Evolutionary conservation across 1,140 invertebrate species (phyloP).

Genomic region (Kradibia gibbosae): DNA sequence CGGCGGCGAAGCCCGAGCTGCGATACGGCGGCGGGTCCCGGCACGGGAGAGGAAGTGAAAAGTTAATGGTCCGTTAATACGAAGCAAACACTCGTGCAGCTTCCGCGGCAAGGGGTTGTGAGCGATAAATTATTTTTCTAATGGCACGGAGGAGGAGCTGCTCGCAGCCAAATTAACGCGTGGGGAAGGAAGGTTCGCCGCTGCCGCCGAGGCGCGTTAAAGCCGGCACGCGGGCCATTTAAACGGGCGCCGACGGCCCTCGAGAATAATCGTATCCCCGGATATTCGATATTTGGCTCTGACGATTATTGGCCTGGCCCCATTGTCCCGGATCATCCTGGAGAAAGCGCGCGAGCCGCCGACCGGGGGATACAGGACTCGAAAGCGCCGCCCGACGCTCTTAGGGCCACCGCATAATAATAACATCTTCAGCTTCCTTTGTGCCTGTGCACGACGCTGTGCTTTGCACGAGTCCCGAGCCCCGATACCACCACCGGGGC

Average conservation of each 20-base stretch:
- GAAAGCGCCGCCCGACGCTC: neutral
- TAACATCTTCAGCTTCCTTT: too few species aligned
- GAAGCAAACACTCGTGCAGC: slow-evolving; percentile 11
- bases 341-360: neutral
- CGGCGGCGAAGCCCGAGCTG: too few species aligned
- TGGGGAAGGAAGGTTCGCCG: neutral
- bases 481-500: too few species aligned
- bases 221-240: neutral
- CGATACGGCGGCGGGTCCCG: too few species aligned
- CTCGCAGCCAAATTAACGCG: slow-evolving; percentile 14
- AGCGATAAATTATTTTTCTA: slow-evolving; percentile 24
- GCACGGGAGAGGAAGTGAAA: neutral
- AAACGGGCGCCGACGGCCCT: neutral
- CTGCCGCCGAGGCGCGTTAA: neutral
- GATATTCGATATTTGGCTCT: slow-evolving; percentile 70
- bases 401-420: neutral
- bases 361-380: neutral
- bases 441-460: neutral
- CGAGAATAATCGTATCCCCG: slow-evolving; percentile 66
- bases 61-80: slow-evolving; percentile 3
- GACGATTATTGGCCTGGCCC: slow-evolving; percentile 62
- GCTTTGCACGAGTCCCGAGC: too few species aligned
- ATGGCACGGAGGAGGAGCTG: neutral
- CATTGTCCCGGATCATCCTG: slow-evolving; percentile 48
- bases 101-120: neutral